These are phyloP conservation scores for Drosophila melanogaster DNA, from an alignment of 1,140 invertebrate genomes.

Conservation along the genomic window Release_6_plus_ISO1_MT NT_033779.5:19868501-19869000, in stretches of 20 bases:
- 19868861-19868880: constrained; percentile 61
- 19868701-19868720: constrained; percentile 32
- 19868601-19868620: constrained; percentile 26
- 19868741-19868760: constrained; percentile 32
- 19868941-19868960: constrained; percentile 72
- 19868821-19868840: constrained; percentile 52
- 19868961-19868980: constrained; percentile 67
- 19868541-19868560: neutral
- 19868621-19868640: neutral
- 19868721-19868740: constrained; percentile 18
- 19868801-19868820: neutral
- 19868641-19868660: constrained; percentile 31
- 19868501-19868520: too few relatives aligned
- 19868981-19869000: constrained; percentile 25
- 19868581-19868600: neutral
- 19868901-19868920: constrained; percentile 69
- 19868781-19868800: constrained; percentile 9
- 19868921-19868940: constrained; percentile 67
- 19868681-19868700: constrained; percentile 43
- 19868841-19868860: constrained; percentile 79
- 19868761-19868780: constrained; percentile 36
- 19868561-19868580: neutral
- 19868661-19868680: constrained; percentile 34
- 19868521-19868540: neutral
- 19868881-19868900: constrained; percentile 69